phyloP scores from a whole-genome alignment of 2,888 invertebrate genomes.

The Amphimallon solstitiale region DNA sequence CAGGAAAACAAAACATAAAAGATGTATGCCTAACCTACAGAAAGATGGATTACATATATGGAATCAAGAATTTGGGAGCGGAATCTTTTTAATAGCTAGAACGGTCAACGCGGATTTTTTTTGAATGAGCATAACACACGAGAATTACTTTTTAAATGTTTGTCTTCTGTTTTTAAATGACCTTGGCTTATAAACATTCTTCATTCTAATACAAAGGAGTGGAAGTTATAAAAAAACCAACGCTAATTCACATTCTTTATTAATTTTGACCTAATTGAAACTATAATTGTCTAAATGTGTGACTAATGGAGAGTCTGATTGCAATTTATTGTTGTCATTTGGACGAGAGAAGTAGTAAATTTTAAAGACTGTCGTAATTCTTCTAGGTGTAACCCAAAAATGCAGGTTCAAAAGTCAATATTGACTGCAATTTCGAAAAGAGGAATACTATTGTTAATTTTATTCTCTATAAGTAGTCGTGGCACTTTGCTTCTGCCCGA shows the following conservation, averaged over 20 bases:
- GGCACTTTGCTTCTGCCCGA: no score
- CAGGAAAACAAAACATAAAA: neutral
- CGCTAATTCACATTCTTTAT: neutral
- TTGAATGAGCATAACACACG: neutral
- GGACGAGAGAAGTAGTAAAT: neutral
- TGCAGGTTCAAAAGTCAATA: no score
- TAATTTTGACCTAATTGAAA: neutral
- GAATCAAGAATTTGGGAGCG: slow-evolving; percentile 24
- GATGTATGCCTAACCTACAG: neutral
- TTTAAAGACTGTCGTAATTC: neutral
- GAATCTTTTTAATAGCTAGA: neutral
- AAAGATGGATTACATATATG: slow-evolving; percentile 1
- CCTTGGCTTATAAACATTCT: slow-evolving; percentile 13
- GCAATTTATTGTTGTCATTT: no score
- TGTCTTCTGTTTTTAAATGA: slow-evolving; percentile 1
- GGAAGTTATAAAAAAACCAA: neutral
- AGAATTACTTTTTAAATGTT: neutral
- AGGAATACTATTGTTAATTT: no score
- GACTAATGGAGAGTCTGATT: neutral
- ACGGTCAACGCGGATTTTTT: neutral
- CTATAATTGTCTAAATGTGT: no score
- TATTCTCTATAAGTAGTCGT: no score
- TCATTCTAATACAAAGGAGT: slow-evolving; percentile 11
- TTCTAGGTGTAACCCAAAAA: no score
- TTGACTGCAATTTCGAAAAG: no score